Base-by-base conservation (phyloP, 2,113 vertebrate species). In the Cebidichthys violaceus region DNA sequence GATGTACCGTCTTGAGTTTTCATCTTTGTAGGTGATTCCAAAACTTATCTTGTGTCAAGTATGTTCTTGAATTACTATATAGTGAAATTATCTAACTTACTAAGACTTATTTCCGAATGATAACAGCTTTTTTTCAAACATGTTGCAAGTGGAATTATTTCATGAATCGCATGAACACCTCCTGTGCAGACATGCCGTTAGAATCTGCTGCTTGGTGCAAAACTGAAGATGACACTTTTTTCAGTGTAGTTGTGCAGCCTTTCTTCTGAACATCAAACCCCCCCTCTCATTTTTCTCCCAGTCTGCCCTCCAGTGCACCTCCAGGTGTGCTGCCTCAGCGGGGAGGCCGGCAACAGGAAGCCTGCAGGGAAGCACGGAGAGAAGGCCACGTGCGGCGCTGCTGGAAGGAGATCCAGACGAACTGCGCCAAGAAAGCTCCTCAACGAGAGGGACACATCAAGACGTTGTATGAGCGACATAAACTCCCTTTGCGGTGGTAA, bases 321-420 rank as follows among this genome's bases (percentile, higher is more conserved):
- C 61, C n/a, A 79, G 75, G 88, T 57, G 0, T 70, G 22, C 39
- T 5, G n/a, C 62, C 61, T 62, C 67, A 29, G 29, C 10, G n/a
- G 64, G 74, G 52, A 50, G 14, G 72, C 75, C 14, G 1, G 22
- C 15, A 57, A 75, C 73, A 81, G 75, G 70, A 62, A 68, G 43
- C 62, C 78, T 11, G 45, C 15, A 11, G 60, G 75, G 74, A 75
- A 67, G 39, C 67, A 13, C 47, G 2, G 95, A 95, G 89, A 88
- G 59, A 57, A 94, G 83, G 73, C 85, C 96, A 41, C 88, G 87
- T 4, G 88, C 61, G 66, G 86, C 68, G 81, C 74, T 94, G 91
- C 79, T 96, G 96, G 96, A 94, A 82, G 7, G 81, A 90, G 15
- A 86, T 96, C 22, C 88, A 95, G 75, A 93, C 79, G 54, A 91